Evolutionary conservation across 2,888 invertebrate species (phyloP).

Genomic region (Nemapogon koenigi): DNA sequence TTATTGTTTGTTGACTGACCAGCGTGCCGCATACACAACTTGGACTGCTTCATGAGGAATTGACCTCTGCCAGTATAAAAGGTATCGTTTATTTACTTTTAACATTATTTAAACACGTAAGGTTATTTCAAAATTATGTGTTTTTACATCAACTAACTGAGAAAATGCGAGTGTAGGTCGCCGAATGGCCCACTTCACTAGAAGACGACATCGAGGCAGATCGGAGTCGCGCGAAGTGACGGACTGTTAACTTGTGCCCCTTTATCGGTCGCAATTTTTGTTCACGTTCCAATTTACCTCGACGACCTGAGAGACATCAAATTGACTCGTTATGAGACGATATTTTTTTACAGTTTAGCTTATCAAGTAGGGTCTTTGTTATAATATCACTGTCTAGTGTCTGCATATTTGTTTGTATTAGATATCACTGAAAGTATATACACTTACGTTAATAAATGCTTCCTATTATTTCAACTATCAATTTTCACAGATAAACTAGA

Average conservation of each 20-base stretch:
- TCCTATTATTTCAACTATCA: too few species aligned
- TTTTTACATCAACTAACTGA: too few species aligned
- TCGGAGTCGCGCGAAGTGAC: conserved; percentile 24
- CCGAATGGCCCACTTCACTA: conserved; percentile 51
- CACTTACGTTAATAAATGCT: too few species aligned
- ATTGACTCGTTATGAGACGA: too few species aligned
- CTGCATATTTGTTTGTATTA: too few species aligned
- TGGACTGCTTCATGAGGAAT: conserved; percentile 48
- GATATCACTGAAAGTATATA: too few species aligned
- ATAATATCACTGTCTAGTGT: too few species aligned
- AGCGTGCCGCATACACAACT: conserved; percentile 28
- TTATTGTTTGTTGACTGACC: conserved; percentile 39
- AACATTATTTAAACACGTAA: conserved; percentile 1
- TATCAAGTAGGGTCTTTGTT: too few species aligned
- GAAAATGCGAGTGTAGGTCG: conserved; percentile 42
- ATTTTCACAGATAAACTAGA: too few species aligned
- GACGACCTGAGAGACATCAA: too few species aligned
- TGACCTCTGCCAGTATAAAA: conserved; percentile 23
- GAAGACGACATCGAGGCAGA: conserved; percentile 36
- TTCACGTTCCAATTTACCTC: conserved; percentile 18
- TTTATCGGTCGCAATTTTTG: conserved; percentile 29
- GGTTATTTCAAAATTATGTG: conserved; percentile 1
- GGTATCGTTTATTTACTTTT: conserved; percentile 3
- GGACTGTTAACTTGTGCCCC: conserved; percentile 43
- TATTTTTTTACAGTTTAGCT: too few species aligned